Percentiles rank a stretch among this genome's conserved stretches.
Conservation (phyloP, 2,797 vertebrate genomes). For the Lutjanus campechanus region DNA sequence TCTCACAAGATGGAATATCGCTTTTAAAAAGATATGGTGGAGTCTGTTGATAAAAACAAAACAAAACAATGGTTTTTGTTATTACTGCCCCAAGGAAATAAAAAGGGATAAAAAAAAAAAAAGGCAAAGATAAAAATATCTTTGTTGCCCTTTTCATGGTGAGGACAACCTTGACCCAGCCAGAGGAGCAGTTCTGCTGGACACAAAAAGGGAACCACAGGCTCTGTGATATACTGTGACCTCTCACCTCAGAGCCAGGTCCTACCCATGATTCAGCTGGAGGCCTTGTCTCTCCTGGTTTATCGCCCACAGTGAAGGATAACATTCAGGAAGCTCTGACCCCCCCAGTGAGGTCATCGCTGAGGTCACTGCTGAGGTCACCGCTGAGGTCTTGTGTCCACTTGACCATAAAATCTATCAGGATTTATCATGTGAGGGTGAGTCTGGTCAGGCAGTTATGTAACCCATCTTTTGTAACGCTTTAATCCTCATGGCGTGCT, state of each 20-base stretch:
- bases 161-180: slow-evolving; percentile 27
- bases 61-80: too few species aligned
- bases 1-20: too few species aligned
- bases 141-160: too few species aligned
- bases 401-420: slow-evolving; percentile 64
- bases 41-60: too few species aligned
- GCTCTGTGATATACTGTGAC: slow-evolving; percentile 64
- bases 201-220: slow-evolving; percentile 50
- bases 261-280: slow-evolving; percentile 55
- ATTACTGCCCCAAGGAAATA: too few species aligned
- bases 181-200: slow-evolving; percentile 11
- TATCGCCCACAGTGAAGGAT: slow-evolving; percentile 48
- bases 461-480: slow-evolving; percentile 16
- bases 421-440: slow-evolving; percentile 39
- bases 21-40: too few species aligned
- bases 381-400: slow-evolving; percentile 35
- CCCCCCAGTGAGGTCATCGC: slow-evolving; percentile 30
- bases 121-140: too few species aligned
- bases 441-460: slow-evolving; percentile 22
- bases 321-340: slow-evolving; percentile 48
- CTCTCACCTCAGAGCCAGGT: slow-evolving; percentile 51
- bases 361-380: slow-evolving; percentile 50
- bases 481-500: slow-evolving; percentile 24
- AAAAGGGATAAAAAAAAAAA: too few species aligned
- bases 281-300: slow-evolving; percentile 44